These are phyloP conservation scores for Dipodomys ordii DNA, from an alignment of 2,113 vertebrate species.

Conservation along the genomic window DNA sequence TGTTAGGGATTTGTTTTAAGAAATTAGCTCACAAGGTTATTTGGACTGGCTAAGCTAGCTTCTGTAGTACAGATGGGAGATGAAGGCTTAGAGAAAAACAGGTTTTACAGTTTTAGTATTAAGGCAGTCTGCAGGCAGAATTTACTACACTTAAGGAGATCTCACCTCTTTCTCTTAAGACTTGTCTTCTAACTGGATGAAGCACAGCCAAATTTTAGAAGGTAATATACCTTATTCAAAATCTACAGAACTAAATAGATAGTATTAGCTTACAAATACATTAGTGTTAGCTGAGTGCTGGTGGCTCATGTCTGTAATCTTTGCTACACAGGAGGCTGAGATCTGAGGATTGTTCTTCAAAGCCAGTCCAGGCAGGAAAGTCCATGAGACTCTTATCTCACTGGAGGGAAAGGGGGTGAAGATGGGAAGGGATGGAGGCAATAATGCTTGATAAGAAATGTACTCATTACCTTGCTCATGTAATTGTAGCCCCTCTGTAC, in stretches of 20 bases:
- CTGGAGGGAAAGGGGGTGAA: too few relatives aligned
- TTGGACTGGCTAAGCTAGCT: not conserved
- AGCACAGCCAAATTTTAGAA: not conserved
- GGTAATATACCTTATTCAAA: not conserved
- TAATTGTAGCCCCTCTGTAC: too few relatives aligned
- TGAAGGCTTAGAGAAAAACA: not conserved
- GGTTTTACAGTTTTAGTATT: not conserved
- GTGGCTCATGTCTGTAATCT: too few relatives aligned
- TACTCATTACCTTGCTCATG: too few relatives aligned
- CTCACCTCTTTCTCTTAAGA: not conserved
- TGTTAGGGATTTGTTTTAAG: not conserved
- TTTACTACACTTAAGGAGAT: not conserved
- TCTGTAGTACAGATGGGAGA: not conserved
- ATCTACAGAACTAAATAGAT: not conserved
- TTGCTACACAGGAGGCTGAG: too few relatives aligned
- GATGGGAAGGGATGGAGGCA: too few relatives aligned
- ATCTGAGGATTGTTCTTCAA: too few relatives aligned
- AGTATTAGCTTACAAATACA: not conserved
- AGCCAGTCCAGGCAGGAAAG: too few relatives aligned
- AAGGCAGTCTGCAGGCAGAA: not conserved
- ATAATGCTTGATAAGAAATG: too few relatives aligned
- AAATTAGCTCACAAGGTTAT: not conserved
- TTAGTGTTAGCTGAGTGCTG: too few relatives aligned
- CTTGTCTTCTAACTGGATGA: not conserved
- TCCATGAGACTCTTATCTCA: too few relatives aligned